phyloP scores from a whole-genome alignment of 1,140 invertebrate genomes.

The Arctopsyche grandis region DNA sequence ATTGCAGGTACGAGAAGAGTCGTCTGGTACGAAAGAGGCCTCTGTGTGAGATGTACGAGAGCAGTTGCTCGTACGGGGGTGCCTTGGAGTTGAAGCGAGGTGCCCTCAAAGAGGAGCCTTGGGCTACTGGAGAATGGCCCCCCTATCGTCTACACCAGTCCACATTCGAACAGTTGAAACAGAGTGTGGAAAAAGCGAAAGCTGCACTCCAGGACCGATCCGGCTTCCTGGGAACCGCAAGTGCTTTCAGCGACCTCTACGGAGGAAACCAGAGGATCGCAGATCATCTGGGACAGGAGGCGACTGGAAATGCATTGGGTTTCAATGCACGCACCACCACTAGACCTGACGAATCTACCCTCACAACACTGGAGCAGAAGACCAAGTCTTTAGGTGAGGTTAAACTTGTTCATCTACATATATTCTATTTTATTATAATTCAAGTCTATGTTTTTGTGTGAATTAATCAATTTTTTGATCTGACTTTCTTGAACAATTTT shows the following conservation, averaged over 20 bases:
- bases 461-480: no score
- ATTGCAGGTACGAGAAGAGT: slow-evolving; percentile 59
- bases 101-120: slow-evolving; percentile 71
- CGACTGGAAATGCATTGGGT: slow-evolving; percentile 55
- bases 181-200: slow-evolving; percentile 89
- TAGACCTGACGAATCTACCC: slow-evolving; percentile 61
- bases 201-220: slow-evolving; percentile 76
- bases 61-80: slow-evolving; percentile 87
- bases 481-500: no score
- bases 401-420: background rate
- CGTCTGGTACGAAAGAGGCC: slow-evolving; percentile 58
- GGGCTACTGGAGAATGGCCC: slow-evolving; percentile 74
- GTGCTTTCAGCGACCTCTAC: slow-evolving; percentile 70
- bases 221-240: slow-evolving; percentile 65
- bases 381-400: slow-evolving; percentile 61
- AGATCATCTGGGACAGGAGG: slow-evolving; percentile 60
- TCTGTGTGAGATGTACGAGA: slow-evolving; percentile 81
- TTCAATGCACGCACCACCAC: slow-evolving; percentile 58
- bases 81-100: slow-evolving; percentile 84
- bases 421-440: background rate
- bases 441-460: no score
- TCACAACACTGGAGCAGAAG: slow-evolving; percentile 61
- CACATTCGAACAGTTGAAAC: slow-evolving; percentile 88
- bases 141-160: slow-evolving; percentile 79
- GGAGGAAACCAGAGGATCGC: slow-evolving; percentile 56